Percentiles rank a stretch among this genome's conserved stretches.
These are phyloP conservation scores for Lysandra coridon DNA, from an alignment of 2,888 invertebrate genomes.

Conservation along the genomic window DNA sequence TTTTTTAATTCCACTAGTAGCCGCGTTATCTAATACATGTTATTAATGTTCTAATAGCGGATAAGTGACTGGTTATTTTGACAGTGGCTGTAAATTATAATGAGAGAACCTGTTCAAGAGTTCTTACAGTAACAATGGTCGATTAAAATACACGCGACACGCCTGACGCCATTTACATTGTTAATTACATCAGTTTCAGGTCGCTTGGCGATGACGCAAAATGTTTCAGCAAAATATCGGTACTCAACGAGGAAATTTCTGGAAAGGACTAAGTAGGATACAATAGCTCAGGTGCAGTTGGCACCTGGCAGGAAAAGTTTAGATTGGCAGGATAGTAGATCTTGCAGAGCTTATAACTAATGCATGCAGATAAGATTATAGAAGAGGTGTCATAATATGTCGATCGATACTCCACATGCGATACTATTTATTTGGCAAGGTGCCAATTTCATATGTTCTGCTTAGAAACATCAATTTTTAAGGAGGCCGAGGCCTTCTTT, in stretches of 20 bases:
- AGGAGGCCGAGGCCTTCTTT: background rate
- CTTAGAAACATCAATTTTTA: background rate
- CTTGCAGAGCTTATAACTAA: background rate
- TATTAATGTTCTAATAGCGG: background rate
- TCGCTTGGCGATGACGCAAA: conserved; percentile 5
- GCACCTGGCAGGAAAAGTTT: background rate
- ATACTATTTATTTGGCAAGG: background rate
- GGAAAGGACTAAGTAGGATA: background rate
- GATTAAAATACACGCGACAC: conserved; percentile 8
- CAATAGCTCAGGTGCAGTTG: background rate
- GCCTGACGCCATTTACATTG: conserved; percentile 17
- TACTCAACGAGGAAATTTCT: background rate
- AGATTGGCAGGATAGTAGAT: background rate
- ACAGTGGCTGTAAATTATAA: background rate
- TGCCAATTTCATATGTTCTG: background rate
- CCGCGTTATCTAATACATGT: background rate
- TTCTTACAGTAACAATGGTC: conserved; percentile 17
- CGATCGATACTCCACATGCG: background rate
- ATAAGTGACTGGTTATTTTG: conserved; percentile 7
- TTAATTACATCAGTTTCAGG: conserved; percentile 17
- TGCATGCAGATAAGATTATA: background rate
- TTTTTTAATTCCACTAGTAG: background rate
- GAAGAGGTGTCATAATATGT: background rate
- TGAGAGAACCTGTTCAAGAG: background rate
- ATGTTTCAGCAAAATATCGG: conserved; percentile 13